Evolutionary conservation across 2,113 vertebrate genomes (phyloP).

Genomic region (Thalassoma bifasciatum): DNA sequence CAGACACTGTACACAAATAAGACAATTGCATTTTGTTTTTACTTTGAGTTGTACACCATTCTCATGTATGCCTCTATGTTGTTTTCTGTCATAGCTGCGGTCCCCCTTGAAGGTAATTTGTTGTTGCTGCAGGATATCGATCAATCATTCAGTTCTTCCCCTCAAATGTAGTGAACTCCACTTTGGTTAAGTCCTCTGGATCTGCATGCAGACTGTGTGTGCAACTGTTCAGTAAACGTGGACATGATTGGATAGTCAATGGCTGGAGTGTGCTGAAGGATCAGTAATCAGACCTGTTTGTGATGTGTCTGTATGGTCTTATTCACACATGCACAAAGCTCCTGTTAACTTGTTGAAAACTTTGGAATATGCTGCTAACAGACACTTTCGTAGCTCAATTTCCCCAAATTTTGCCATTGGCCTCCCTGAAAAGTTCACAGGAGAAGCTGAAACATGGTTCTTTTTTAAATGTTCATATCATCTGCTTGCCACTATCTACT

Average conservation of each 20-base stretch:
- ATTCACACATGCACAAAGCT: too few relatives aligned
- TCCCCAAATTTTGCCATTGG: too few relatives aligned
- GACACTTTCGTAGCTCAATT: too few relatives aligned
- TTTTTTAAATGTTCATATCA: too few relatives aligned
- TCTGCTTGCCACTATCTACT: too few relatives aligned
- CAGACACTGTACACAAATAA: background rate
- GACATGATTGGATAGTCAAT: background rate
- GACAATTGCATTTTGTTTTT: background rate
- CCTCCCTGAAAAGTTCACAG: too few relatives aligned
- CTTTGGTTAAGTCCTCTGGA: background rate
- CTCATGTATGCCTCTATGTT: background rate
- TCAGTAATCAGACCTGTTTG: conserved; percentile 19
- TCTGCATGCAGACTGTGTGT: conserved; percentile 3
- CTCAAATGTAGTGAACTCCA: background rate
- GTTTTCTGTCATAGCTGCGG: background rate
- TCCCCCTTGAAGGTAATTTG: background rate
- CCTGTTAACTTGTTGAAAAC: too few relatives aligned
- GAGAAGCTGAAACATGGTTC: too few relatives aligned
- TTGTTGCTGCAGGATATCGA: background rate
- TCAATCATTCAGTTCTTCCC: background rate
- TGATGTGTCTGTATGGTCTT: background rate
- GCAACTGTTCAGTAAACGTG: conserved; percentile 5
- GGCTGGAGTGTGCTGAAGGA: background rate
- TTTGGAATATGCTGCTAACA: too few relatives aligned
- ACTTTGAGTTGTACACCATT: too few relatives aligned